Percentiles rank a stretch among this genome's conserved stretches.
phyloP scores from a whole-genome alignment of 2,113 vertebrate species.

The Tylochromis polylepis region DNA sequence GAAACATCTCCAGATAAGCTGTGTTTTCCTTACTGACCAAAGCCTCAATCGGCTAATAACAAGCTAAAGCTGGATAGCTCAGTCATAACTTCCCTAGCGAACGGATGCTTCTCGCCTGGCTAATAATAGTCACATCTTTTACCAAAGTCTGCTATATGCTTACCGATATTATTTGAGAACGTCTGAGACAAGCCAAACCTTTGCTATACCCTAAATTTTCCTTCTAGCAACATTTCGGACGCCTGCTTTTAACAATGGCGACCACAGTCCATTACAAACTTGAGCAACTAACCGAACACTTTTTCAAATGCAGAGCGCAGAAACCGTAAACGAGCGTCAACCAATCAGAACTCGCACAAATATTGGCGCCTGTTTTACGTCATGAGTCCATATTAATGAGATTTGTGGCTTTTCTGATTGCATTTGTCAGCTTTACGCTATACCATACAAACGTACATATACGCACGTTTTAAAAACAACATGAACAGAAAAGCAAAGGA shows the following conservation, averaged over 20 bases:
- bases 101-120: neutral
- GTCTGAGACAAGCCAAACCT: neutral
- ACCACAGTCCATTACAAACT: neutral
- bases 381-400: neutral
- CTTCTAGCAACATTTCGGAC: neutral
- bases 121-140: neutral
- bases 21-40: neutral
- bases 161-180: neutral
- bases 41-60: neutral
- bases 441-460: neutral
- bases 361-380: slow-evolving; percentile 9
- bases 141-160: neutral
- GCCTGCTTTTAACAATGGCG: slow-evolving; percentile 36
- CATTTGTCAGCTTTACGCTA: fast-evolving
- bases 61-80: neutral
- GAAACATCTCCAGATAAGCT: neutral
- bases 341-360: slow-evolving; percentile 34
- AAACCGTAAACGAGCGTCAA: slow-evolving; percentile 16
- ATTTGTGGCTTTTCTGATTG: neutral
- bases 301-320: slow-evolving; percentile 49
- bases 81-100: neutral
- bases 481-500: neutral
- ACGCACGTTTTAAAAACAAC: neutral
- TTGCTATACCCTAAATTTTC: neutral
- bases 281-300: slow-evolving; percentile 6